Percentiles rank a stretch among this genome's conserved stretches.
Conservation (phyloP, 2,888 invertebrate species). For the Unio pictorum region DNA sequence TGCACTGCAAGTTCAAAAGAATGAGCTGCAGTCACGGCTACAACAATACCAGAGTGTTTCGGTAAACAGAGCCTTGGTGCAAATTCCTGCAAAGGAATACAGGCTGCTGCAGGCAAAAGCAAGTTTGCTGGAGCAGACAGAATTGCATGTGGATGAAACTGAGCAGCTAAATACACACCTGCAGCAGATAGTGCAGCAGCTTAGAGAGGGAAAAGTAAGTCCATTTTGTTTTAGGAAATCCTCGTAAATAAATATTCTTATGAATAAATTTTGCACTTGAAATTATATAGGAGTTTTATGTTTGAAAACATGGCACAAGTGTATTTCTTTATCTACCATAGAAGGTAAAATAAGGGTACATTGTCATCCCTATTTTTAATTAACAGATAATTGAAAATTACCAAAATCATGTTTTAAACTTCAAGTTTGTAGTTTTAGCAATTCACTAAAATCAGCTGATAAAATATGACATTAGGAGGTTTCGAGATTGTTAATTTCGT, state of each 20-base stretch:
- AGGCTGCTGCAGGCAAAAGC: slow-evolving; percentile 40
- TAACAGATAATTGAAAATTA: too few species aligned
- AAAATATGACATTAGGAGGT: too few species aligned
- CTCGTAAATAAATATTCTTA: not conserved
- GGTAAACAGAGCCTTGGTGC: slow-evolving; percentile 21
- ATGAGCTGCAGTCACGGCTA: slow-evolving; percentile 41
- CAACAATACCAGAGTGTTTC: slow-evolving; percentile 29
- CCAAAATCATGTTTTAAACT: too few species aligned
- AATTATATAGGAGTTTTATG: too few species aligned
- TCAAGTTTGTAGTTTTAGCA: too few species aligned
- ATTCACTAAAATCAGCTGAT: too few species aligned
- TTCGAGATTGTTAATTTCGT: too few species aligned
- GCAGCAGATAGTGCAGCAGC: slow-evolving; percentile 48
- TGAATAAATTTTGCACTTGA: not conserved
- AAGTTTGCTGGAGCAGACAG: slow-evolving; percentile 43
- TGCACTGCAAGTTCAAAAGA: slow-evolving; percentile 50
- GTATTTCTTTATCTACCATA: too few species aligned
- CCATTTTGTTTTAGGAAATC: not conserved
- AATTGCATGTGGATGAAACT: slow-evolving; percentile 47
- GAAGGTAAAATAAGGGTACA: too few species aligned
- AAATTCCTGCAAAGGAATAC: slow-evolving; percentile 43
- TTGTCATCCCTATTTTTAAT: too few species aligned
- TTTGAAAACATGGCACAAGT: too few species aligned
- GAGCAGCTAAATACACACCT: slow-evolving; percentile 54
- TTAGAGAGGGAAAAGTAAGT: slow-evolving; percentile 52